Base-by-base conservation (phyloP, 1,140 invertebrate genomes). In the Cepaea nemoralis region DNA sequence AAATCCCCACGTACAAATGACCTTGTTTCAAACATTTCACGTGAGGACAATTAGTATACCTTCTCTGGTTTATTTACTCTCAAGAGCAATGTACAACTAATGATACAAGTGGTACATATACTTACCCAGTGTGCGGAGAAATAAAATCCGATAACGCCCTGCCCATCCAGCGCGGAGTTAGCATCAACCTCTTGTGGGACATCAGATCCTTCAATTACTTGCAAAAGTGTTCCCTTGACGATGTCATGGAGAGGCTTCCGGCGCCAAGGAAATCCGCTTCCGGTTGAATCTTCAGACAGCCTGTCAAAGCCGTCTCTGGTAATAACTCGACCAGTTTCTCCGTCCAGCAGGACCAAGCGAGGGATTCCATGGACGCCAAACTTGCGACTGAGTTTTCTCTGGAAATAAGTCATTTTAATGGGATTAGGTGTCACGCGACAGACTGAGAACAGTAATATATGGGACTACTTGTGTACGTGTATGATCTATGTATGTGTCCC, bases 211-310 rank as follows among this genome's bases (percentile, higher is more conserved):
- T 50, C 73, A 39, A 75, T 45, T 31, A 45, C 27, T 27, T 55
- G 16, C 5, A 77, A 33, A 19, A 77, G 55, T 2, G 50, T 77
- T 6, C 75, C 55, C 55, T 77, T 77, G 35, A 91, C 85, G 69
- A 91, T 94, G 93, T 87, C 94, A 91, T 31, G 94, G 91, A 83
- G 93, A 88, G 84, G 92, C 89, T 90, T 93, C 89, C 67, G 92
- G 91, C 83, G 94, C 94, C 95, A 96, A 77, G 95, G 95, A 89
- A 96, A 96, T 71, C 85, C 85, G 27, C 67, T 19, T 78, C 93
- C 92, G 35, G 89, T 87, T 3, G 95, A 94, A 89, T 96, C 95
- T 80, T 94, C 94, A 16, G 94, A 91, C 10, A 95, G 92, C 82
- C 93, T 92, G 82, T 95, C 94, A 69, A 95, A 94, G 24, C 89